A percentile compares a stretch with the other conserved stretches of the same genome.
These are phyloP conservation scores for Mythimna vitellina DNA, from an alignment of 2,888 invertebrate genomes.

Conservation along the genomic window DNA sequence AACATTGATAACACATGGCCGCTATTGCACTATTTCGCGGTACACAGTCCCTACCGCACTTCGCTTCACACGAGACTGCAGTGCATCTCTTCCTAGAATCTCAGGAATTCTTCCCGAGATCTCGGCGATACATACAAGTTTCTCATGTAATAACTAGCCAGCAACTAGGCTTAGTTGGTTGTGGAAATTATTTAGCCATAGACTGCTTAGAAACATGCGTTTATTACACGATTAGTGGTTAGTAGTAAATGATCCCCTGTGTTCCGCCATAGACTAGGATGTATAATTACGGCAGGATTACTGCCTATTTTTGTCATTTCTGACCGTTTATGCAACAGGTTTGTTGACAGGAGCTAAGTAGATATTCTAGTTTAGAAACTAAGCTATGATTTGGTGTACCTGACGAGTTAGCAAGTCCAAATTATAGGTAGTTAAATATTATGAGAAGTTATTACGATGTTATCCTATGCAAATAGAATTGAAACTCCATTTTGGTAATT, in stretches of 20 bases:
- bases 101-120: conserved; percentile 48
- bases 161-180: conserved; percentile 14
- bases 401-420: not conserved
- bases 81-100: conserved; percentile 50
- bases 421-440: not conserved
- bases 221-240: conserved; percentile 56
- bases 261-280: conserved; percentile 48
- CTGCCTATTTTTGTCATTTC: conserved; percentile 26
- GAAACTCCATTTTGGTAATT: not conserved
- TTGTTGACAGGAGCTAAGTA: not conserved
- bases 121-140: conserved; percentile 44
- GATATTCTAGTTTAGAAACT: not conserved
- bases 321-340: conserved; percentile 8
- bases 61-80: conserved; percentile 47
- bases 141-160: conserved; percentile 49
- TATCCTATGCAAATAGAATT: not conserved
- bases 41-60: conserved; percentile 30
- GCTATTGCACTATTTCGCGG: conserved; percentile 2
- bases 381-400: conserved; percentile 10
- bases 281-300: conserved; percentile 16
- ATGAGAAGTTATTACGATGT: conserved; percentile 5
- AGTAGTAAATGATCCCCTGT: conserved; percentile 57
- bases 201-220: conserved; percentile 58
- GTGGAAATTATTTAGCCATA: conserved; percentile 59
- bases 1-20: too few relatives aligned